phyloP scores from a whole-genome alignment of 2,797 vertebrate genomes.

The Lacerta bilineata region DNA sequence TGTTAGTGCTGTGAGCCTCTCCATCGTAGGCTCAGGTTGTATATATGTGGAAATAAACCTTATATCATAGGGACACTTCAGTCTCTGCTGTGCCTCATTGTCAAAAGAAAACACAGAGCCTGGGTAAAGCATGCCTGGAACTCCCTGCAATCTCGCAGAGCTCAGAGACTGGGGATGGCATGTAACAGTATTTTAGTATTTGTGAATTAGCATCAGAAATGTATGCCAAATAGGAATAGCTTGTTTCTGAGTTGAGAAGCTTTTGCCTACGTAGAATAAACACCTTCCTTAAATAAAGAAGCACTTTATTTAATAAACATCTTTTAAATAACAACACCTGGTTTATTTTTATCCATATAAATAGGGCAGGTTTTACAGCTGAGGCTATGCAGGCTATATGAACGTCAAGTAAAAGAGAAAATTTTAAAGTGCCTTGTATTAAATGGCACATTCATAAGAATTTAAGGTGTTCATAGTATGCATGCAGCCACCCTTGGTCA shows the following conservation, averaged over 20 bases:
- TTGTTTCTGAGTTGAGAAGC: not conserved
- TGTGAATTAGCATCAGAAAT: not conserved
- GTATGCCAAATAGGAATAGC: not conserved
- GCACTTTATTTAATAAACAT: not conserved
- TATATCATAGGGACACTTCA: too few relatives aligned
- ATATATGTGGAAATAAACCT: too few relatives aligned
- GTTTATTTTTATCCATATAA: not conserved
- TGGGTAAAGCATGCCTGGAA: too few relatives aligned
- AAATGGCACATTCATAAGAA: not conserved
- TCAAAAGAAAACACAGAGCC: too few relatives aligned
- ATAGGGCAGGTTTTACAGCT: not conserved
- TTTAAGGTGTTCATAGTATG: not conserved
- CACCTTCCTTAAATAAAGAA: not conserved
- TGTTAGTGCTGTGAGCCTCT: too few relatives aligned
- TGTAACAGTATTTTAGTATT: not conserved
- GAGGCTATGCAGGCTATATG: not conserved
- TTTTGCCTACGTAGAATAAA: not conserved
- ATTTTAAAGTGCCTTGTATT: not conserved
- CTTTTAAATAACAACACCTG: not conserved
- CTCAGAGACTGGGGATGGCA: too few relatives aligned
- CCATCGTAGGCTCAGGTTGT: too few relatives aligned
- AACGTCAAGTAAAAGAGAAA: not conserved
- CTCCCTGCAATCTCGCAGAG: too few relatives aligned
- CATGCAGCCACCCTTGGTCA: not conserved
- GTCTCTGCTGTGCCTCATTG: too few relatives aligned